Conservation (phyloP, 2,888 invertebrate genomes). For the Ceramica pisi region DNA sequence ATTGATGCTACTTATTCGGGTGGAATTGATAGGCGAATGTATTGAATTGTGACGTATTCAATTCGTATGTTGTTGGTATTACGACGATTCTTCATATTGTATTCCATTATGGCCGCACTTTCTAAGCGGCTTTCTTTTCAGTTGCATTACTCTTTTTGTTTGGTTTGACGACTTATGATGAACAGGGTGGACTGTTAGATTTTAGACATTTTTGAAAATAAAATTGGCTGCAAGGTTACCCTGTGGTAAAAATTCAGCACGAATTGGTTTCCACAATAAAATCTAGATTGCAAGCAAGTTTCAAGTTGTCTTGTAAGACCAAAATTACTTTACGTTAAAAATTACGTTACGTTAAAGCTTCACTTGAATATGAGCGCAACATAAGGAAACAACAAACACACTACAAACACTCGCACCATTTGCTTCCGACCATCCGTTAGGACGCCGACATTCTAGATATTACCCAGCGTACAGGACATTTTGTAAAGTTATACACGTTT, state of each 20-base stretch:
- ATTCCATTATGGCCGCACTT: slow-evolving; percentile 49
- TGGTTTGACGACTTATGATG: slow-evolving; percentile 27
- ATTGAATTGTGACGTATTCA: slow-evolving; percentile 76
- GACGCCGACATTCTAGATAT: slow-evolving; percentile 21
- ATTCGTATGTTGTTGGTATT: slow-evolving; percentile 62
- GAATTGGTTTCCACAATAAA: not conserved
- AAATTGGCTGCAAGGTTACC: not conserved
- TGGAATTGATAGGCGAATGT: slow-evolving; percentile 83
- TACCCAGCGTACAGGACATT: slow-evolving; percentile 26
- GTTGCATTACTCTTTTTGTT: slow-evolving; percentile 39
- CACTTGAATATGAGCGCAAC: slow-evolving; percentile 16
- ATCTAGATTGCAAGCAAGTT: not conserved
- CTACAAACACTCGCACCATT: slow-evolving; percentile 58
- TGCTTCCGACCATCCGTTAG: slow-evolving; percentile 43
- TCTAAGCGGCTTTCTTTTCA: slow-evolving; percentile 52
- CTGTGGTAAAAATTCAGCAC: not conserved
- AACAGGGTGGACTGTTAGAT: too few relatives aligned
- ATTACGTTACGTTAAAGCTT: slow-evolving; percentile 37
- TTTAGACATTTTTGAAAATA: not conserved
- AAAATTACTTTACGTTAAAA: too few relatives aligned
- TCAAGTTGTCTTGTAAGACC: not conserved
- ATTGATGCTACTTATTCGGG: slow-evolving; percentile 82
- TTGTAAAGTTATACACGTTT: slow-evolving; percentile 24
- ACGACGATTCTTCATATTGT: slow-evolving; percentile 55
- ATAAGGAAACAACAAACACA: slow-evolving; percentile 52